Base-by-base conservation (phyloP, 2,113 vertebrate genomes). In the Sula dactylatra region DNA sequence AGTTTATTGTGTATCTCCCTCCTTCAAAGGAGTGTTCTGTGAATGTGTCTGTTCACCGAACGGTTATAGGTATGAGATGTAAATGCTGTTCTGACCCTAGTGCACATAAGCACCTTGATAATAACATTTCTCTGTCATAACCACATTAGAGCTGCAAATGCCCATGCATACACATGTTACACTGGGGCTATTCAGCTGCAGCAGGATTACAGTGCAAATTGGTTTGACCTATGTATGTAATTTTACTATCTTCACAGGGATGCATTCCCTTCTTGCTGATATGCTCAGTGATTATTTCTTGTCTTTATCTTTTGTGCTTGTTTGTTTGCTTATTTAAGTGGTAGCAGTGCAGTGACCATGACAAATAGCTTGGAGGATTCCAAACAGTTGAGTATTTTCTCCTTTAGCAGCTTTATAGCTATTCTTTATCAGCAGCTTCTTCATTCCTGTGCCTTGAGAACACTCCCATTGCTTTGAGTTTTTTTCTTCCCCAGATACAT, bases 251-350 rank as follows among this genome's bases (percentile, higher is more conserved):
- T 97, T 70, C 95, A 70, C 79, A 62, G 82, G 40, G 31, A 55
- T 86, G 80, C 78, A 69, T 70, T 86, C 71, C 64, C 77, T 81
- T 69, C 94, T 90, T 86, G 84, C 84, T 54, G 83, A 96, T 58
- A 44, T 1, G 16, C 80, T 80, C 42, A 17, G 59, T 85, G 96
- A 96, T 93, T 93, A 90, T 81, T 97, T 69, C 78, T 93, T 71
- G 42, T 93, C 94, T 97, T 96, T 95, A 93, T 85, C 91, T 94
- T 95, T 52, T 83, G 72, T 89, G 93, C 62, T 84, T 80, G 86
- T 85, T 95, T 94, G 82, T 86, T 97, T 96, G 79, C 89, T 97
- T 97, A 72, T 90, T 97, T 96, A 96, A 96, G 87, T 77, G 88
- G 96, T 92, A 95, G 91, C 69, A 90, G 78, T 19, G 70, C 95